Conservation (phyloP, 2,113 vertebrate genomes). For the Uria aalge region DNA sequence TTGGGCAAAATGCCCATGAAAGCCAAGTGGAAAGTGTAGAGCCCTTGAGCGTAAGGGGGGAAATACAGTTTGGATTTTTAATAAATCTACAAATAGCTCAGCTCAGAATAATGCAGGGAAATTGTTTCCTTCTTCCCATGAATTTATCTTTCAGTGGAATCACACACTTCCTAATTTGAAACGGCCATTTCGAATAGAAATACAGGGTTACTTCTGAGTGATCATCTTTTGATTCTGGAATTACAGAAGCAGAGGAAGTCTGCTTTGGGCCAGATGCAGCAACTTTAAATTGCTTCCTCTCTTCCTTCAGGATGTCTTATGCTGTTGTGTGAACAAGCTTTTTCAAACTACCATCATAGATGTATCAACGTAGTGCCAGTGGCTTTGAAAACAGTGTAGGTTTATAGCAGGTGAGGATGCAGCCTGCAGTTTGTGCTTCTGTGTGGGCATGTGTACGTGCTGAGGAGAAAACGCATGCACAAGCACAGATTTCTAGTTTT, state of each 20-base stretch:
- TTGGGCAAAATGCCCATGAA: not conserved
- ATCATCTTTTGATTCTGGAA: not conserved
- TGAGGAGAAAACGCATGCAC: fast-evolving
- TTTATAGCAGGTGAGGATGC: not conserved
- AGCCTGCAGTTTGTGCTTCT: not conserved
- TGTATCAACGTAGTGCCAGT: fast-evolving
- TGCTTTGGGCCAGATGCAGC: not conserved
- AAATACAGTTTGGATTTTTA: not conserved
- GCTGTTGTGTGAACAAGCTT: not conserved
- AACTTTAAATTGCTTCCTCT: constrained; percentile 1
- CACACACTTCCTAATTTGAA: not conserved
- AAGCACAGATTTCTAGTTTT: not conserved
- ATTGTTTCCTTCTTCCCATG: not conserved
- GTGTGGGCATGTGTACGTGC: not conserved
- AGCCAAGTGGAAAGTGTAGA: not conserved
- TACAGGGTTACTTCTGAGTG: not conserved
- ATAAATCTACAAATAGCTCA: not conserved
- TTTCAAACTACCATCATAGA: not conserved
- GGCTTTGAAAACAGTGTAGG: not conserved
- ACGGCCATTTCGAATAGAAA: not conserved
- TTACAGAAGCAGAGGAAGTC: not conserved
- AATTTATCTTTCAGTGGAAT: not conserved
- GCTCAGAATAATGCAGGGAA: not conserved
- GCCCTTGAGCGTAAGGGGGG: not conserved
- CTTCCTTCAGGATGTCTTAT: not conserved